Conservation (phyloP, 2,888 invertebrate species). For the Barypeithes pellucidus region DNA sequence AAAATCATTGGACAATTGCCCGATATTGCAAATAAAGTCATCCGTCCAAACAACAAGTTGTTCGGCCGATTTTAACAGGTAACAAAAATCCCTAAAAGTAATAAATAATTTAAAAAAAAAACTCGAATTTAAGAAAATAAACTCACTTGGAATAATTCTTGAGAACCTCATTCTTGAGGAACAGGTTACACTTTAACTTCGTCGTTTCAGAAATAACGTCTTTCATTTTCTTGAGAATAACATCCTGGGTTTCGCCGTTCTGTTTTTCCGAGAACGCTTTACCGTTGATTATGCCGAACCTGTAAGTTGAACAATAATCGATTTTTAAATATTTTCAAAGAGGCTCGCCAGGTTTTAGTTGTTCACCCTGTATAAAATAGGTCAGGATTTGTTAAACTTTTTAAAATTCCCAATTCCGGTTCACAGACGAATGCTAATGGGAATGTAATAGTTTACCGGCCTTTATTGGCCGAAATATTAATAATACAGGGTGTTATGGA, state of each 20-base stretch:
- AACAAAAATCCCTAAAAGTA: constrained; percentile 56
- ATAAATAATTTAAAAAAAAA: not conserved
- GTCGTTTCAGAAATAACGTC: constrained; percentile 75
- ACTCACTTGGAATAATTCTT: constrained; percentile 58
- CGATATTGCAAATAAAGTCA: constrained; percentile 54
- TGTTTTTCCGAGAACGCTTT: constrained; percentile 41
- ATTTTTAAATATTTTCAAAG: too few species aligned
- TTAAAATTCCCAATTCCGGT: too few species aligned
- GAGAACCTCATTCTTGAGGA: constrained; percentile 70
- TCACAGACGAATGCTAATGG: too few species aligned
- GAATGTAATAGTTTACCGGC: too few species aligned
- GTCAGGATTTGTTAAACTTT: too few species aligned
- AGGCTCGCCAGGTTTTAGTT: too few species aligned
- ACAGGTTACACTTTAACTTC: constrained; percentile 71
- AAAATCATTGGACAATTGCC: constrained; percentile 56
- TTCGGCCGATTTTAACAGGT: constrained; percentile 51
- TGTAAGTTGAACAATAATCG: constrained; percentile 31
- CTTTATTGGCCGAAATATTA: too few species aligned
- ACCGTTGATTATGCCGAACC: constrained; percentile 41
- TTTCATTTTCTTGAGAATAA: constrained; percentile 73
- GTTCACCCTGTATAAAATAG: too few species aligned
- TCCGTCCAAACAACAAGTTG: constrained; percentile 55
- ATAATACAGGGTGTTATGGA: too few species aligned
- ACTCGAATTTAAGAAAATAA: constrained; percentile 18
- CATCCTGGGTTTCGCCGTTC: constrained; percentile 63